Evolutionary conservation across 1,140 invertebrate genomes (phyloP), one percentile per base, ranked within the genome.

Genomic region (Drosophila parabipectinata): DNA sequence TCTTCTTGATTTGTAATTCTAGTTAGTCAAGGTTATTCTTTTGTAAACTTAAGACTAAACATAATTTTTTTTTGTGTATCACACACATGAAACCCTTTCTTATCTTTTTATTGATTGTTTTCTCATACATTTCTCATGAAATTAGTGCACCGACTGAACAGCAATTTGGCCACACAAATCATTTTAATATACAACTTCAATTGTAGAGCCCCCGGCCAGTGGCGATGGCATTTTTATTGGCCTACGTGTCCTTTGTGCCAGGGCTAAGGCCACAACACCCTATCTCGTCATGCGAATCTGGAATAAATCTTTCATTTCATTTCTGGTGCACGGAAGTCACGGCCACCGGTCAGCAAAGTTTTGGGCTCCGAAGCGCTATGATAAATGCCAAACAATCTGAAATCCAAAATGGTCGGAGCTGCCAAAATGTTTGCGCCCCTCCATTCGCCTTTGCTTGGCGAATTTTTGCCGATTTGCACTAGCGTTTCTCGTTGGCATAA

Each of bases 221-320:
- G 79, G 71, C 81, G 63, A 75, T 74, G 73, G 66, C 83, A 62
- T 63, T 85, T 85, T 82, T 85, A 85, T 87, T 87, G 81, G 83
- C 72, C 83, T 83, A 87, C 82, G 82, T 87, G 82, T 88, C 83
- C 64, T 53, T 71, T 72, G 71, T 78, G 61, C 37, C 18, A 34
- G 45, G 34, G 37, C 39, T 44, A 7, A 53, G 52, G 68, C 73
- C 61, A 72, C 60, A 66, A 72, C 44, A 72, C 44, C 45, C 75
- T 83, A 88, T 88, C 83, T 77, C 76, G 60, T 83, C 83, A 88
- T 77, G 83, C 63, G 72, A 88, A 88, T 88, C 83, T 79, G 51
- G 62, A 83, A 88, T 88, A 88, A 88, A 88, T 88, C 83, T 88
- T 69, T 62, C 72, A 88, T 73, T 82, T 55, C 72, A 71, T 71